These are phyloP conservation scores for Anguilla obscura DNA, from an alignment of 2,797 vertebrate genomes.

Conservation along the genomic window DNA sequence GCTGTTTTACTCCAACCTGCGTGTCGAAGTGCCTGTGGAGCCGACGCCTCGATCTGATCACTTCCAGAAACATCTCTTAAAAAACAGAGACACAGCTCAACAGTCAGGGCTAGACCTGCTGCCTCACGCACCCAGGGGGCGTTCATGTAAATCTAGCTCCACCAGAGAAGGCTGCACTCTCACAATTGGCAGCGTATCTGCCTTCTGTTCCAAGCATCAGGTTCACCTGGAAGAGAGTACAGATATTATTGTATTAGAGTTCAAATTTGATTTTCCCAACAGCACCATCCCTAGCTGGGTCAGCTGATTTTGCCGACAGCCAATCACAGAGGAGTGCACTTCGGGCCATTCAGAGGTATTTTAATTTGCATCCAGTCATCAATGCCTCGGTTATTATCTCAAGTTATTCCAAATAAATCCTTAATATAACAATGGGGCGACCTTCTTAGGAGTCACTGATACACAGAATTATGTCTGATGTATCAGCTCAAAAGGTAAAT, in stretches of 20 bases:
- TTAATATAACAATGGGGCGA: not conserved
- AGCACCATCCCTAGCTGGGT: not conserved
- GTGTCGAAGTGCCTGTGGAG: not conserved
- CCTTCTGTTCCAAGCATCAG: not conserved
- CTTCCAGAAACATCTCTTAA: not conserved
- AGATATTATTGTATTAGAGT: not conserved
- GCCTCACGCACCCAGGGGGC: not conserved
- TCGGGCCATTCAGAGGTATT: not conserved
- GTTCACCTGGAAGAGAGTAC: not conserved
- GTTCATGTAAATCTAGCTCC: not conserved
- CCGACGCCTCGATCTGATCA: not conserved
- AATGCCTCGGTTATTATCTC: not conserved
- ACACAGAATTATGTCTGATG: not conserved
- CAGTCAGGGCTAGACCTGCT: not conserved
- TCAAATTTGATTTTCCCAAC: not conserved
- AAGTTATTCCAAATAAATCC: not conserved
- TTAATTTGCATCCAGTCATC: not conserved
- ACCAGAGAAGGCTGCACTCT: not conserved
- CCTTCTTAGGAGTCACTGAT: not conserved
- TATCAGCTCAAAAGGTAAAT: not conserved
- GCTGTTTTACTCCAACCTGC: not conserved
- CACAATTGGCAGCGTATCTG: not conserved
- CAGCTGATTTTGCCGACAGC: not conserved
- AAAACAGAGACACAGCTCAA: not conserved
- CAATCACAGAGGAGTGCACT: not conserved